Base-by-base conservation (phyloP, 2,113 vertebrate genomes). In the Colistium nudipinnis region DNA sequence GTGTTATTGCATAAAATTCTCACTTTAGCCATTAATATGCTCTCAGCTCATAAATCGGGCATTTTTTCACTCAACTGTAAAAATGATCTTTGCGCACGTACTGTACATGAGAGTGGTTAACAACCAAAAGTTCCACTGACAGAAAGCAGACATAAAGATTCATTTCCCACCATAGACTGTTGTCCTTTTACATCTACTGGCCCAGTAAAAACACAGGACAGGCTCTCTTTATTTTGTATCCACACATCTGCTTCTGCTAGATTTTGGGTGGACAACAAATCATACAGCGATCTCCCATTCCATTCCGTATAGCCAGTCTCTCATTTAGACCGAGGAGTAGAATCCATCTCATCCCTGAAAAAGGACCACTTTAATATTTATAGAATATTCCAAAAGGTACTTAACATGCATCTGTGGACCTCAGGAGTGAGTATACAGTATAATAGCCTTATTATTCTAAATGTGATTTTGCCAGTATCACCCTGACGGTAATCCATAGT, bases 261-360 rank as follows among this genome's bases (percentile, higher is more conserved):
- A 52, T 65, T 27, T 39, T 49, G 64, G 70, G 48, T 54, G 38
- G 47, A 60, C 31, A 27, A 11, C 49, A 62, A 68, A 70, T 78
- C 60, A 81, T 49, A 51, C 64, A 61, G 47, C 53, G 57, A 55
- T 74, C 35, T 35, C 27, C 51, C 44, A 41, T 59, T n/a, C 17
- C 39, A 38, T 35, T 13, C 33, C 24, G 36, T 14, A 36, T 47
- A 47, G 45, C 39, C 31, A n/a, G 24, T 47, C 17, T 57, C 19
- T 30, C 33, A n/a, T 24, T 44, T 5, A 39, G 24, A 36, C 9
- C 28, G 6, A 33, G 53, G 27, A 56, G 30, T 25, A 28, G 54
- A 63, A 74, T 28, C 33, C 48, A 43, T 28, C 31, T 13, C 49
- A 48, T 17, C 6, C 20, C 13, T 47, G n/a, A 41, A 54, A 69